phyloP scores from a whole-genome alignment of 1,140 invertebrate genomes.

The Diuraphis noxia region DNA sequence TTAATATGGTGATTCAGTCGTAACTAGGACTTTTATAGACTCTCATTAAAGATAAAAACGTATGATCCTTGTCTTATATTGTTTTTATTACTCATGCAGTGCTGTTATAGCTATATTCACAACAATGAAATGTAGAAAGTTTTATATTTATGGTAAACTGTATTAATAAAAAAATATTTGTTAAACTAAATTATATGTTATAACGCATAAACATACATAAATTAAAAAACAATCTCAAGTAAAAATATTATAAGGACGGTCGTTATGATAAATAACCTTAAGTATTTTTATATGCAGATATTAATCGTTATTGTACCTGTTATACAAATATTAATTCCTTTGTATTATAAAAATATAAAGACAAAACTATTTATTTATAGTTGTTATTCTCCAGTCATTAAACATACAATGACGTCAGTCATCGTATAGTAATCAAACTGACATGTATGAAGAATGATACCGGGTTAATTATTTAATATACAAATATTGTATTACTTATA shows the following conservation, averaged over 20 bases:
- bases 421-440: background rate
- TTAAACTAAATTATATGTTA: background rate
- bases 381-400: background rate
- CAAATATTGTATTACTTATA: background rate
- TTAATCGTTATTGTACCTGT: background rate
- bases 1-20: background rate
- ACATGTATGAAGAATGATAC: background rate
- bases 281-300: background rate
- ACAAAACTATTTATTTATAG: background rate
- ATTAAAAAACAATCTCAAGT: background rate
- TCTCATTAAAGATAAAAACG: background rate
- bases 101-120: background rate
- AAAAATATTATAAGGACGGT: background rate
- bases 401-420: background rate
- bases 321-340: background rate
- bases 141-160: background rate
- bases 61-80: constrained; percentile 11
- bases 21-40: background rate
- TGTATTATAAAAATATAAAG: background rate
- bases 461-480: background rate
- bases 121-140: background rate
- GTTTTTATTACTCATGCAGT: background rate
- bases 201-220: constrained; percentile 10
- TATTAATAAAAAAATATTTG: constrained; percentile 11
- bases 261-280: background rate